Percentiles rank a stretch among this genome's conserved stretches.
Conservation (phyloP, 2,797 vertebrate genomes). For the Rhinophrynus dorsalis region DNA sequence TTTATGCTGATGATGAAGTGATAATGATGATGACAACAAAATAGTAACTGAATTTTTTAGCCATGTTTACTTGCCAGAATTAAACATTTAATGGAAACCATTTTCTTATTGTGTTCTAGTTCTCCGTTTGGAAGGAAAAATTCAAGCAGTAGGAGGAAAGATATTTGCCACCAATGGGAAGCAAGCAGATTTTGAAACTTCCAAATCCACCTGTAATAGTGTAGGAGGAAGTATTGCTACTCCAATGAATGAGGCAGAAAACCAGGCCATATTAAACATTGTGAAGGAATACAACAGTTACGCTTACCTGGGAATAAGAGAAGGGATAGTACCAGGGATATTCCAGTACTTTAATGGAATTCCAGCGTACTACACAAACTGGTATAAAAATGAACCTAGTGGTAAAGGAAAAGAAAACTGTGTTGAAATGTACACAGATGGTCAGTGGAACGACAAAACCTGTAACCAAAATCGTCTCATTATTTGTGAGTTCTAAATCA, state of each 20-base stretch:
- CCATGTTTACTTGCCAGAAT: no score
- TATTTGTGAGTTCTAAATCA: constrained; percentile 67
- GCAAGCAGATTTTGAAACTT: constrained; percentile 49
- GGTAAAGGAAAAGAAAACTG: constrained; percentile 62
- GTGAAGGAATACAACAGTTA: constrained; percentile 56
- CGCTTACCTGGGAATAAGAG: constrained; percentile 59
- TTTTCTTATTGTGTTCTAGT: constrained; percentile 60
- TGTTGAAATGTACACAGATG: constrained; percentile 68
- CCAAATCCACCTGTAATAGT: constrained; percentile 45
- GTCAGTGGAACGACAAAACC: constrained; percentile 65
- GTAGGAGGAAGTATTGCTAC: constrained; percentile 58
- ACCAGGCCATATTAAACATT: constrained; percentile 56
- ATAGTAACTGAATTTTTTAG: no score
- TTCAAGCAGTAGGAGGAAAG: constrained; percentile 57
- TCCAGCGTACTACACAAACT: constrained; percentile 58
- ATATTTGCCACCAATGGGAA: constrained; percentile 61
- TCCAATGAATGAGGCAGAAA: constrained; percentile 55
- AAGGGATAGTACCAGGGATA: constrained; percentile 49
- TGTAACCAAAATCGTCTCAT: constrained; percentile 57
- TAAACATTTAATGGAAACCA: no score
- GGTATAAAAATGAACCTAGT: constrained; percentile 60
- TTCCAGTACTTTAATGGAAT: constrained; percentile 56
- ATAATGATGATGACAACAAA: no score
- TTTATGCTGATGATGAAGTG: no score
- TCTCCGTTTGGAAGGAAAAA: constrained; percentile 54